These are phyloP conservation scores for Aphis craccivora DNA, from an alignment of 1,140 invertebrate species.

Conservation along the genomic window DNA sequence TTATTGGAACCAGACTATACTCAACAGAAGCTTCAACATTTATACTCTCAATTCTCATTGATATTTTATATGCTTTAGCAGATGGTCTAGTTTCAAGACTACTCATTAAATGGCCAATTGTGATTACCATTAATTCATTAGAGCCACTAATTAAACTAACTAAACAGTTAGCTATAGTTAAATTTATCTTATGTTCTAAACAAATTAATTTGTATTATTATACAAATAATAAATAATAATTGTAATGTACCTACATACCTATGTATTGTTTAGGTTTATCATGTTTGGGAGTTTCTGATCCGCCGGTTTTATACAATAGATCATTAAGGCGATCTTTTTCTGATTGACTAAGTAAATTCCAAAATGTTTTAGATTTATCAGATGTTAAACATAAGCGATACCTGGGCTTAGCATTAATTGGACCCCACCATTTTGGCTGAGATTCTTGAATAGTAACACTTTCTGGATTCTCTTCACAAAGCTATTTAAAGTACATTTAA, in stretches of 20 bases:
- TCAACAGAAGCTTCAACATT: conserved; percentile 78
- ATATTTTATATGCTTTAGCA: conserved; percentile 75
- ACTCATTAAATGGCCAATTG: conserved; percentile 76
- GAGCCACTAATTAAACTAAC: conserved; percentile 74
- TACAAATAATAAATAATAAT: conserved; percentile 5
- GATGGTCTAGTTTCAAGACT: conserved; percentile 78
- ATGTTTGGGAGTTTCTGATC: conserved; percentile 64
- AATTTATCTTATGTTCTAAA: conserved; percentile 79
- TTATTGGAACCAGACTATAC: conserved; percentile 76
- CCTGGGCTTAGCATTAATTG: conserved; percentile 41
- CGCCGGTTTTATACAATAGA: conserved; percentile 68
- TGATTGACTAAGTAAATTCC: conserved; percentile 73
- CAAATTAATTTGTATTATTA: background rate
- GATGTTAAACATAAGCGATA: conserved; percentile 62
- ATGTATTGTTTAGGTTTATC: conserved; percentile 70
- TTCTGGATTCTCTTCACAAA: conserved; percentile 69
- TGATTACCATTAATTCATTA: conserved; percentile 77
- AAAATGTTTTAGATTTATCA: conserved; percentile 68
- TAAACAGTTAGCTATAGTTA: conserved; percentile 78
- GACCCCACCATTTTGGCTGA: conserved; percentile 66
- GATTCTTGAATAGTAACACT: conserved; percentile 67
- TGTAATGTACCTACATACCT: conserved; percentile 63
- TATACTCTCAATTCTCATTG: conserved; percentile 78
- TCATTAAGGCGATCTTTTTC: conserved; percentile 73
- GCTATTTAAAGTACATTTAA: conserved; percentile 63